phyloP scores from a whole-genome alignment of 2,888 invertebrate genomes.

The Microchrysa polita region DNA sequence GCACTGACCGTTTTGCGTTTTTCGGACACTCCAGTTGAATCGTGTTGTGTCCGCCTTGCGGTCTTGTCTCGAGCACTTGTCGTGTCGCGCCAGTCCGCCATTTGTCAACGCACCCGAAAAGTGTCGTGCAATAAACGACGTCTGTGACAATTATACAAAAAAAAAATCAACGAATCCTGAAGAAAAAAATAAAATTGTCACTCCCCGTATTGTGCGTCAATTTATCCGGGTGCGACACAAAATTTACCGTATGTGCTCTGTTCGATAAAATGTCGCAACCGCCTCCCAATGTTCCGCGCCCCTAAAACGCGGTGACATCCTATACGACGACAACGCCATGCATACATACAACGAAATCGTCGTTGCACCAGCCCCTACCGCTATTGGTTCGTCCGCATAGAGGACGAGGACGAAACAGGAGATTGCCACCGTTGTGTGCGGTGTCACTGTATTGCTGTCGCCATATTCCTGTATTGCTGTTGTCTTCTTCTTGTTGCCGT shows the following conservation, averaged over 20 bases:
- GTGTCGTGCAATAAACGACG: slow-evolving; percentile 13
- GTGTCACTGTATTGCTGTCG: slow-evolving; percentile 41
- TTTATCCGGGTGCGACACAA: not conserved
- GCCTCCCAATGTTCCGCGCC: slow-evolving; percentile 32
- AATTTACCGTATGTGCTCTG: not conserved
- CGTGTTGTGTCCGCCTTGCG: slow-evolving; percentile 33
- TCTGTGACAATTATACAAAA: too few relatives aligned
- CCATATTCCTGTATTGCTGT: slow-evolving; percentile 24
- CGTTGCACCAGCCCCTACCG: slow-evolving; percentile 33
- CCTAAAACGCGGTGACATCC: slow-evolving; percentile 33
- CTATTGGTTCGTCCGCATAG: slow-evolving; percentile 18
- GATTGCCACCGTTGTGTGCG: slow-evolving; percentile 20
- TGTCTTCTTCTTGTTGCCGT: slow-evolving; percentile 31
- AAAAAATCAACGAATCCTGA: not conserved
- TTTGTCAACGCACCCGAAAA: slow-evolving; percentile 29
- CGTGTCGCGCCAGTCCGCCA: slow-evolving; percentile 15
- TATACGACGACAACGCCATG: slow-evolving; percentile 18
- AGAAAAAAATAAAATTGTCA: not conserved
- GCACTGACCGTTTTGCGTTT: slow-evolving; percentile 31
- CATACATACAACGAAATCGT: too few relatives aligned
- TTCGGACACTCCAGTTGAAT: slow-evolving; percentile 15
- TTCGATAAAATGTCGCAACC: slow-evolving; percentile 28
- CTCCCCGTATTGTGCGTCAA: not conserved
- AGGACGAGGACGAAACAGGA: slow-evolving; percentile 34
- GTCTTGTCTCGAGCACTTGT: slow-evolving; percentile 9